Percentiles rank a stretch among this genome's conserved stretches.
These are phyloP conservation scores for Trichomycterus rosablanca DNA, from an alignment of 2,113 vertebrate genomes.

Conservation along the genomic window DNA sequence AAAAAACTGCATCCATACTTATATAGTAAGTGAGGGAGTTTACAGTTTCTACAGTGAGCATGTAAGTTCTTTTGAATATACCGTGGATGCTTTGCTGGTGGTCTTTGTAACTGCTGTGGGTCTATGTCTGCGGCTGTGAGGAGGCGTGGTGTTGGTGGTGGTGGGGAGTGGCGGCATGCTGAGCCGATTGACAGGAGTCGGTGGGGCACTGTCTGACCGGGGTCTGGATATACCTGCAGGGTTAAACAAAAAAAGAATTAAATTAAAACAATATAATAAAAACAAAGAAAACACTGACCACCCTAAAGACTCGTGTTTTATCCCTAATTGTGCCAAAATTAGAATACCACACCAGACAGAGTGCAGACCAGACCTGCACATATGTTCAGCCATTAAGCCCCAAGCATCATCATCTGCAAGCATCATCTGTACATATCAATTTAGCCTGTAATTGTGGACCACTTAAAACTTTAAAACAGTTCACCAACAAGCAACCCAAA, in stretches of 20 bases:
- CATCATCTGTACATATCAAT: not conserved
- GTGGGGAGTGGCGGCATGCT: slow-evolving; percentile 72
- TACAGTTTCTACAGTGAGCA: too few species aligned
- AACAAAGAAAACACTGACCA: too few species aligned
- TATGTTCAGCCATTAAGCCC: not conserved
- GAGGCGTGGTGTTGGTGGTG: slow-evolving; percentile 77
- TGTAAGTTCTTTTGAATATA: too few species aligned
- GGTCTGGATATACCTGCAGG: slow-evolving; percentile 82
- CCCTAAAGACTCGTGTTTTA: too few species aligned
- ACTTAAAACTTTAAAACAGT: too few species aligned
- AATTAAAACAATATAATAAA: not conserved
- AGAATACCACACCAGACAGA: too few species aligned
- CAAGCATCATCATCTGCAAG: too few species aligned
- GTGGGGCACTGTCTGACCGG: slow-evolving; percentile 85
- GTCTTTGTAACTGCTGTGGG: slow-evolving; percentile 80
- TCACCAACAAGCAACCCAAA: too few species aligned
- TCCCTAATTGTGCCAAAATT: too few species aligned
- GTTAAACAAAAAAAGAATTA: not conserved
- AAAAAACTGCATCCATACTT: too few species aligned
- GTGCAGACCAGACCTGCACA: not conserved
- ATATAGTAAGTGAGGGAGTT: too few species aligned
- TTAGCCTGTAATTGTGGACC: too few species aligned
- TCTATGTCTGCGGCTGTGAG: slow-evolving; percentile 80
- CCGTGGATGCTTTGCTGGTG: slow-evolving; percentile 76
- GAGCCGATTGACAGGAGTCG: slow-evolving; percentile 79